These are phyloP conservation scores for Echiichthys vipera DNA, from an alignment of 2,797 vertebrate species.

Conservation along the genomic window DNA sequence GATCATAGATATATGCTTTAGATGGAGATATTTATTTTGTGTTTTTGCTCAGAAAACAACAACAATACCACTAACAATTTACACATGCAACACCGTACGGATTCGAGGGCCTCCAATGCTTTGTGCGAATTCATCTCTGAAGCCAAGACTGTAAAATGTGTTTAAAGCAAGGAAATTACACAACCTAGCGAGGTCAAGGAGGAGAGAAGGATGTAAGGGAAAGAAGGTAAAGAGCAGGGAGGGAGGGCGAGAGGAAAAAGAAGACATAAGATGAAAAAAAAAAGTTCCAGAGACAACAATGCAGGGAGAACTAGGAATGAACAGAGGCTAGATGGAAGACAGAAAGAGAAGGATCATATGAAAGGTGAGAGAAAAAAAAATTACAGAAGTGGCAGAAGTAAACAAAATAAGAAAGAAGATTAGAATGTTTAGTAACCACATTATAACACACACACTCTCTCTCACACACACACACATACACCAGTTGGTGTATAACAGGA, in stretches of 20 bases:
- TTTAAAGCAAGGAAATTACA: neutral
- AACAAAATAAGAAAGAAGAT: neutral
- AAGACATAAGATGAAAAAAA: neutral
- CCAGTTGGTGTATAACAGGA: conserved; percentile 60
- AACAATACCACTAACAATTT: neutral
- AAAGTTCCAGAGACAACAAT: neutral
- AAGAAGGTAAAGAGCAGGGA: neutral
- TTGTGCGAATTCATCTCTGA: neutral
- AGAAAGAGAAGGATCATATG: neutral
- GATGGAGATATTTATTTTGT: neutral
- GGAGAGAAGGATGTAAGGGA: neutral
- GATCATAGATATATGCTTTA: neutral
- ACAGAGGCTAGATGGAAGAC: neutral
- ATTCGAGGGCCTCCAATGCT: neutral
- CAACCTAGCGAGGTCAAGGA: neutral
- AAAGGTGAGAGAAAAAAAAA: neutral
- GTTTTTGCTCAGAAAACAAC: neutral
- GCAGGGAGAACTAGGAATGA: neutral
- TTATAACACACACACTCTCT: neutral
- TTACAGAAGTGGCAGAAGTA: neutral
- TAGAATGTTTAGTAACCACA: conserved; percentile 1
- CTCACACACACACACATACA: conserved; percentile 21
- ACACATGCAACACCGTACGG: neutral
- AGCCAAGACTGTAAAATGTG: neutral
- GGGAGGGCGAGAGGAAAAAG: neutral